phyloP scores from a whole-genome alignment of 2,888 invertebrate species.

The Neocrepidodera transversa region DNA sequence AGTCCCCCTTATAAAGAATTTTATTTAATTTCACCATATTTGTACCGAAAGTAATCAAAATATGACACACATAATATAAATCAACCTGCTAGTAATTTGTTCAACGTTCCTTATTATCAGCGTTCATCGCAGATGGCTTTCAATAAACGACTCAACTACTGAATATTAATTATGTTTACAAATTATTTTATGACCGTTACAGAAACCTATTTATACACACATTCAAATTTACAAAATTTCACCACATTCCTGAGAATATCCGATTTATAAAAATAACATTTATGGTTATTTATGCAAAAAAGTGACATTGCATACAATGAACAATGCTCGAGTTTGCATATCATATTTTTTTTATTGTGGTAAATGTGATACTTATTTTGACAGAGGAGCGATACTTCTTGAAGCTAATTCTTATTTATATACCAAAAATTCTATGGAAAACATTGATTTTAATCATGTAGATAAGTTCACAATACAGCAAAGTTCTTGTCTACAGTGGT shows the following conservation, averaged over 20 bases:
- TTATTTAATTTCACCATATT: neutral
- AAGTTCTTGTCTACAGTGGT: too few relatives aligned
- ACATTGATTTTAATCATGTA: too few relatives aligned
- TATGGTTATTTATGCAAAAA: neutral
- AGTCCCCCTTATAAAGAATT: neutral
- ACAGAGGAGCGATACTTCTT: too few relatives aligned
- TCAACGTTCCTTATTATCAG: slow-evolving; percentile 7
- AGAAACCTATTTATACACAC: neutral
- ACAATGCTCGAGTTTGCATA: too few relatives aligned
- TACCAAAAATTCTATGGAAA: too few relatives aligned
- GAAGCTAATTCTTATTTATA: too few relatives aligned
- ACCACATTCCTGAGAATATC: too few relatives aligned
- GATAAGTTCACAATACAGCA: too few relatives aligned
- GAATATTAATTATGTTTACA: slow-evolving; percentile 16
- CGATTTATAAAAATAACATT: neutral
- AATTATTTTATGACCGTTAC: slow-evolving; percentile 1
- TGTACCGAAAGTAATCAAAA: neutral
- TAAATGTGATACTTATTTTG: too few relatives aligned
- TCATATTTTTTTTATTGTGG: too few relatives aligned
- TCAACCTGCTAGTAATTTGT: slow-evolving; percentile 11
- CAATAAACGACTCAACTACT: slow-evolving; percentile 2
- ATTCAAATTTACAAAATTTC: neutral
- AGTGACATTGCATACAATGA: neutral
- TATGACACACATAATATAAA: slow-evolving; percentile 20
- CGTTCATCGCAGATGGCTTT: slow-evolving; percentile 19